These are phyloP conservation scores for Notechis scutatus DNA, from an alignment of 2,113 vertebrate genomes.

Conservation along the genomic window DNA sequence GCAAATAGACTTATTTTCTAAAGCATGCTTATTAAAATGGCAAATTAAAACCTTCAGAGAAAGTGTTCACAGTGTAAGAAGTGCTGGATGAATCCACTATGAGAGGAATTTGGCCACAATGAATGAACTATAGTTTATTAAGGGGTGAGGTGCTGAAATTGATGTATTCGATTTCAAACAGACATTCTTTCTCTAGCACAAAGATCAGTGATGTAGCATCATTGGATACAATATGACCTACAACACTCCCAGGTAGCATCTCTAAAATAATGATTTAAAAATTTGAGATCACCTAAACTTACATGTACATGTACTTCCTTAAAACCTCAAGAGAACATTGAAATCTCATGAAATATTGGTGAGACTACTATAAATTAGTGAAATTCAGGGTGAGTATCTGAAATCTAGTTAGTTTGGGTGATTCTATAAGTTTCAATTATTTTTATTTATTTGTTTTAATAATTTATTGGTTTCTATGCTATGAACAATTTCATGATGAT, in stretches of 20 bases:
- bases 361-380: too few relatives aligned
- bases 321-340: too few relatives aligned
- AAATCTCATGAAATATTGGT: too few relatives aligned
- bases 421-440: background rate
- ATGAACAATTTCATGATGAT: background rate
- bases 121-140: background rate
- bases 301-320: background rate
- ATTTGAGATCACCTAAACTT: background rate
- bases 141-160: background rate
- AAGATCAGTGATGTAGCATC: background rate
- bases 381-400: too few relatives aligned
- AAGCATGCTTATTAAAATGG: background rate
- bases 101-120: background rate
- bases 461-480: background rate
- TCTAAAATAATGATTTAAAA: background rate
- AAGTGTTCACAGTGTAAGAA: background rate
- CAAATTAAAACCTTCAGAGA: background rate
- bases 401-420: background rate
- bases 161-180: background rate
- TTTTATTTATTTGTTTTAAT: background rate
- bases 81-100: background rate
- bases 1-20: background rate
- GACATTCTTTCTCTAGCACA: background rate
- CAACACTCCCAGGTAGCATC: background rate
- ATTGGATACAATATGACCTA: background rate